Evolutionary conservation across 2,888 invertebrate species (phyloP), one percentile per base, ranked within the genome.

Genomic region (Drosophila lacicola): DNA sequence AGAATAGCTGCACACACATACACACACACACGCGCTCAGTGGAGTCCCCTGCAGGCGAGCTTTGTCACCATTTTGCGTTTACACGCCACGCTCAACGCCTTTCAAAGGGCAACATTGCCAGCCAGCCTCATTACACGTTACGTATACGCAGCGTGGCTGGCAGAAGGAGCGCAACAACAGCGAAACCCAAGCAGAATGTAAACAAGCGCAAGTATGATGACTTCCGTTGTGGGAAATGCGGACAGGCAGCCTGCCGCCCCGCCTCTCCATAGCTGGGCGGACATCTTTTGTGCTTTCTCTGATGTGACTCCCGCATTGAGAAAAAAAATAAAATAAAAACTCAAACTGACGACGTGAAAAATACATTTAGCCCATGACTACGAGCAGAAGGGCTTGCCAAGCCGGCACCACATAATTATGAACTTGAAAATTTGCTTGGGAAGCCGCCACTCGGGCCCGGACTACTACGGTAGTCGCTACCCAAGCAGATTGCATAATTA

Each of bases 51-150:
- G 74, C 82, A 90, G 90, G 85, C 87, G 73, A 74, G 90, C 89
- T 89, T 89, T 90, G 90, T 90, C 90, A 85, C 90, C 89, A 78
- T 89, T 89, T 88, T 88, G 80, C 88, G 90, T 88, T 84, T 90
- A 89, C 82, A 84, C 77, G 85, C 88, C 85, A 87, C 82, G 82
- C 82, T 83, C 85, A 54, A 87, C 82, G 88, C 82, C 88, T 85
- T 85, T 88, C 69, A 84, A 84, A 85, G 70, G 80, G 62, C 77
- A 74, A 62, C 82, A 67, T 42, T 58, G 71, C 75, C 77, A 65
- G 61, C 69, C 70, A 69, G 75, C 58, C 79, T 81, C 80, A 86
- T 85, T 80, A 74, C 84, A 70, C 70, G 76, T 81, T 85, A 88
- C 78, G 88, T 82, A 82, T 85, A 87, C 85, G 87, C 84, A 70